Evolutionary conservation across 2,113 vertebrate species (phyloP).

Genomic region (Sinocyclocheilus anshuiensis): DNA sequence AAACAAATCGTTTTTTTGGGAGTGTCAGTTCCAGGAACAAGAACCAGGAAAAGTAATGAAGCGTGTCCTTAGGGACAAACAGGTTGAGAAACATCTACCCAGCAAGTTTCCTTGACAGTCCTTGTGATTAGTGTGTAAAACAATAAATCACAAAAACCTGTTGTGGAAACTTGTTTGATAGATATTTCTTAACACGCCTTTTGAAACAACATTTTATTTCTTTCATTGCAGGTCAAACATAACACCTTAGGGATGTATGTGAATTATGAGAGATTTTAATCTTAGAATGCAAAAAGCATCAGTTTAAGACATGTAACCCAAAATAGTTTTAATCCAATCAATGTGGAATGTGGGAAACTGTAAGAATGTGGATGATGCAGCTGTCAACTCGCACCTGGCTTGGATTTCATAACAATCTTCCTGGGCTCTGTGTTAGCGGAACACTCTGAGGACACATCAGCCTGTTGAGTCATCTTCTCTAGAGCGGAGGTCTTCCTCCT

Average conservation of each 20-base stretch:
- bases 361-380: background rate
- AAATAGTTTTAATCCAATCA: background rate
- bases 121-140: background rate
- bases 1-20: background rate
- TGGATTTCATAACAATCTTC: conserved; percentile 78
- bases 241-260: background rate
- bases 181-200: background rate
- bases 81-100: conserved; percentile 12
- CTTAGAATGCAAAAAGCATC: background rate
- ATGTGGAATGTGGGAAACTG: background rate
- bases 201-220: conserved; percentile 14
- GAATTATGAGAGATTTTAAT: background rate
- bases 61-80: background rate
- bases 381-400: conserved; percentile 76
- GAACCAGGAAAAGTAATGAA: background rate
- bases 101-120: background rate
- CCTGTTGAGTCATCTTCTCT: conserved; percentile 66
- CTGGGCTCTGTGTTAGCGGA: conserved; percentile 70
- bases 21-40: background rate
- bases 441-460: conserved; percentile 74
- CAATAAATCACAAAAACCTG: background rate
- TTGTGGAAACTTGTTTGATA: background rate
- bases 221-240: background rate
- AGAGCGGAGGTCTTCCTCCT: conserved; percentile 74
- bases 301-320: background rate